Conservation (phyloP, 2,113 vertebrate genomes). For the Pionites leucogaster region DNA sequence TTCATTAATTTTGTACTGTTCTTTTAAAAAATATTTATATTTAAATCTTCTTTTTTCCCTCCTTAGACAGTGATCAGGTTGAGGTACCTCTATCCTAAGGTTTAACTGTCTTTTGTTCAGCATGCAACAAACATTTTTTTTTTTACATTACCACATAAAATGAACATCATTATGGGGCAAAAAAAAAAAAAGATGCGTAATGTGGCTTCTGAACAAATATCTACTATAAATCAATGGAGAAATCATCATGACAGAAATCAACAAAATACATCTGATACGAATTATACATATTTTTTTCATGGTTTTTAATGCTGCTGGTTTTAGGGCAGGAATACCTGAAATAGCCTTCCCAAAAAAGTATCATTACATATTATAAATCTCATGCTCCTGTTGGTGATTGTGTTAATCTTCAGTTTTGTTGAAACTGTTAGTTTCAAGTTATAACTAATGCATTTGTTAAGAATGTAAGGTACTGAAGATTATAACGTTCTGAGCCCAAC, state of each 20-base stretch:
- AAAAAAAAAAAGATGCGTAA: background rate
- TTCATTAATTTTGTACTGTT: background rate
- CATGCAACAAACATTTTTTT: background rate
- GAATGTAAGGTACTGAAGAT: background rate
- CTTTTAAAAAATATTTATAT: background rate
- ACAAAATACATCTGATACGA: background rate
- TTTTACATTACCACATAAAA: background rate
- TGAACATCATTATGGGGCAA: fast-evolving
- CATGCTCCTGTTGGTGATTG: background rate
- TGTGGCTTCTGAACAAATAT: background rate
- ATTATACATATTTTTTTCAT: background rate
- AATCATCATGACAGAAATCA: background rate
- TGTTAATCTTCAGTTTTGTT: background rate
- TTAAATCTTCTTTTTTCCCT: background rate
- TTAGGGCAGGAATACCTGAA: background rate
- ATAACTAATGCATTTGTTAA: background rate
- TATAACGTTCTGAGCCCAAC: background rate
- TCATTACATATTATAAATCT: background rate
- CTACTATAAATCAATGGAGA: background rate
- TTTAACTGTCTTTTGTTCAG: background rate
- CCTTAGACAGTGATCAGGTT: background rate
- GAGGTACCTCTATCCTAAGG: background rate
- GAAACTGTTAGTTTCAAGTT: background rate
- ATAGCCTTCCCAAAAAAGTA: background rate
- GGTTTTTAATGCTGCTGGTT: background rate